phyloP scores from a whole-genome alignment of 2,888 invertebrate species.

The Dolomedes plantarius region DNA sequence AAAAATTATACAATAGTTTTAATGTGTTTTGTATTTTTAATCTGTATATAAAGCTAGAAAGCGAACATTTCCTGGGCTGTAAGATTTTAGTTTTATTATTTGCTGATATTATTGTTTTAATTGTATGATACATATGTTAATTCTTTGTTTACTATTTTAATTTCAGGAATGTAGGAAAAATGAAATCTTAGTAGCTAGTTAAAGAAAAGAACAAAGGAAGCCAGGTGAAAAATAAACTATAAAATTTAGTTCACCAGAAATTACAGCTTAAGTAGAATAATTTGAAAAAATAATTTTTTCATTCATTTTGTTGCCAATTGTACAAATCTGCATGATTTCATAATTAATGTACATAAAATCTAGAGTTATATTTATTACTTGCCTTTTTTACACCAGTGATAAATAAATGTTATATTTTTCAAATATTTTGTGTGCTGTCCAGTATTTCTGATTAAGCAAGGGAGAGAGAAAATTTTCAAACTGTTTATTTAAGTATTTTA shows the following conservation, averaged over 20 bases:
- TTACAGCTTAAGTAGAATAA: neutral
- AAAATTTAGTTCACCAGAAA: neutral
- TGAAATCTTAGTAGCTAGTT: slow-evolving; percentile 62
- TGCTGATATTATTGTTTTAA: too few relatives aligned
- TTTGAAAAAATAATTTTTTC: neutral
- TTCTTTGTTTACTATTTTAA: too few relatives aligned
- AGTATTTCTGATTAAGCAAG: too few relatives aligned
- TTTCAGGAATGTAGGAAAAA: slow-evolving; percentile 68
- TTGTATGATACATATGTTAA: too few relatives aligned
- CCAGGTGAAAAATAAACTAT: neutral
- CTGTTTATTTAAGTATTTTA: slow-evolving; percentile 29
- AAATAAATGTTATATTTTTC: slow-evolving; percentile 56
- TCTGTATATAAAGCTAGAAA: too few relatives aligned
- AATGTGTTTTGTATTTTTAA: too few relatives aligned
- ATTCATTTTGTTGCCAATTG: slow-evolving; percentile 27
- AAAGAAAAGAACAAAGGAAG: slow-evolving; percentile 55
- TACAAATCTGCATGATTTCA: slow-evolving; percentile 34
- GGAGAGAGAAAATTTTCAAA: too few relatives aligned
- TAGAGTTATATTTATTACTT: slow-evolving; percentile 46
- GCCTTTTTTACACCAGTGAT: slow-evolving; percentile 46
- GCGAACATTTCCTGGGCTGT: too few relatives aligned
- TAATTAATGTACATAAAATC: slow-evolving; percentile 51
- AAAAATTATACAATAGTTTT: too few relatives aligned
- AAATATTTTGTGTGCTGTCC: neutral
- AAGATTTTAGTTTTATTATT: too few relatives aligned